Conservation (phyloP, 2,888 invertebrate species). For the Noctua comes region DNA sequence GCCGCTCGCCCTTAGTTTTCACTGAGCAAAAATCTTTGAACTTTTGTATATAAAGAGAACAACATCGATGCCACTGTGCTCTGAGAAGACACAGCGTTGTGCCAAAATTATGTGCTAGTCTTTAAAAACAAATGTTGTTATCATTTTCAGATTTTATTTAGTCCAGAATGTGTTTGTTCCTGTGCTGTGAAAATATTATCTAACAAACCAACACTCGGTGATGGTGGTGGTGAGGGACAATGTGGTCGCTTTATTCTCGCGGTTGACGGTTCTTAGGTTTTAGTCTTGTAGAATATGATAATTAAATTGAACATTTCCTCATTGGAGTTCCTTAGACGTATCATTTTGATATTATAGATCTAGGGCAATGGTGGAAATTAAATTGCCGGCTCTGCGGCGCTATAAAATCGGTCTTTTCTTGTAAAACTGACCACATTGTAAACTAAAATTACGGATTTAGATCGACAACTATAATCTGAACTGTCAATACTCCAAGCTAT, state of each 20-base stretch:
- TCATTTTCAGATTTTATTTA: conserved; percentile 90
- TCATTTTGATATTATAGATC: conserved; percentile 63
- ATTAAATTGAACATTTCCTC: conserved; percentile 61
- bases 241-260: conserved; percentile 77
- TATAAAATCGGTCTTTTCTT: conserved; percentile 61
- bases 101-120: conserved; percentile 91
- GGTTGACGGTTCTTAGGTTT: conserved; percentile 67
- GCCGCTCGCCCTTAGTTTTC: conserved; percentile 72
- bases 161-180: conserved; percentile 90
- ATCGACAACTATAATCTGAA: conserved; percentile 73
- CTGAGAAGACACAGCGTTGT: conserved; percentile 85
- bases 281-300: conserved; percentile 67
- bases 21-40: conserved; percentile 79
- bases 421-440: conserved; percentile 67
- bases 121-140: conserved; percentile 89
- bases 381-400: conserved; percentile 52
- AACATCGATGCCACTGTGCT: conserved; percentile 88
- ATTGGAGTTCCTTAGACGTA: conserved; percentile 62
- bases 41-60: conserved; percentile 82
- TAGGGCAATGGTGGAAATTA: conserved; percentile 52
- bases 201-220: conserved; percentile 88
- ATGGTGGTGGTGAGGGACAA: conserved; percentile 75
- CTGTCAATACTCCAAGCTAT: conserved; percentile 52
- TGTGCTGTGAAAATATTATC: conserved; percentile 88
- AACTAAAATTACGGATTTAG: conserved; percentile 62